Evolutionary conservation across 2,888 invertebrate species (phyloP).

Genomic region (Megaustenia siamemsis): DNA sequence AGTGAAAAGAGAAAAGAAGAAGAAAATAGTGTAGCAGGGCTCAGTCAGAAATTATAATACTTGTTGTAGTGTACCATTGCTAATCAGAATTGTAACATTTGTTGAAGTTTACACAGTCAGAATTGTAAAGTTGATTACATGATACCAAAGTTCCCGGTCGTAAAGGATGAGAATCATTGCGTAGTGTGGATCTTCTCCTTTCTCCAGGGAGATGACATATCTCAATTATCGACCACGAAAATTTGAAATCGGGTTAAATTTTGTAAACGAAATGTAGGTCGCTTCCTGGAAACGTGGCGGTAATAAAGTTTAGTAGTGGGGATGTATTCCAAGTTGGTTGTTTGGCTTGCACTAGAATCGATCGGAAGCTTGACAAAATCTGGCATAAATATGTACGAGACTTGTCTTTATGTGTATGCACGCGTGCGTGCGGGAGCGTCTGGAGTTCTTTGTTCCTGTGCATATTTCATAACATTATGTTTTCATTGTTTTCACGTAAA

Average conservation of each 20-base stretch:
- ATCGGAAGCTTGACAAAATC: background rate
- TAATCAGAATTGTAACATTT: too few species aligned
- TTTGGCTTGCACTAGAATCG: constrained; percentile 1
- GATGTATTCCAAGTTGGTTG: background rate
- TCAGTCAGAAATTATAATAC: too few species aligned
- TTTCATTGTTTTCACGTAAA: background rate
- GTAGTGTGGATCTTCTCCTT: too few species aligned
- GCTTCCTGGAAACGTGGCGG: background rate
- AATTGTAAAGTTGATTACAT: too few species aligned
- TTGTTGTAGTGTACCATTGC: too few species aligned
- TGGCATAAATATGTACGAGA: background rate
- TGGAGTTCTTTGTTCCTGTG: background rate
- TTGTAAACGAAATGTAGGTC: constrained; percentile 10
- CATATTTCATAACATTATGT: background rate
- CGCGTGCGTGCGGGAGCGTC: background rate
- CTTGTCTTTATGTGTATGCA: background rate
- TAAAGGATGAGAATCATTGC: too few species aligned
- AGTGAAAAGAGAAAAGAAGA: too few species aligned
- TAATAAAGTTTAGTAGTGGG: background rate
- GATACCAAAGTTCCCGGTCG: too few species aligned
- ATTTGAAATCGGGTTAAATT: background rate
- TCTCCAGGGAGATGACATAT: background rate
- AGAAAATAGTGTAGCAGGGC: too few species aligned
- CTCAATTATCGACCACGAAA: background rate
- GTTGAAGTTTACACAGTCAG: too few species aligned